These are phyloP conservation scores for Dreissena polymorpha DNA, from an alignment of 1,140 invertebrate genomes.

Conservation along the genomic window DNA sequence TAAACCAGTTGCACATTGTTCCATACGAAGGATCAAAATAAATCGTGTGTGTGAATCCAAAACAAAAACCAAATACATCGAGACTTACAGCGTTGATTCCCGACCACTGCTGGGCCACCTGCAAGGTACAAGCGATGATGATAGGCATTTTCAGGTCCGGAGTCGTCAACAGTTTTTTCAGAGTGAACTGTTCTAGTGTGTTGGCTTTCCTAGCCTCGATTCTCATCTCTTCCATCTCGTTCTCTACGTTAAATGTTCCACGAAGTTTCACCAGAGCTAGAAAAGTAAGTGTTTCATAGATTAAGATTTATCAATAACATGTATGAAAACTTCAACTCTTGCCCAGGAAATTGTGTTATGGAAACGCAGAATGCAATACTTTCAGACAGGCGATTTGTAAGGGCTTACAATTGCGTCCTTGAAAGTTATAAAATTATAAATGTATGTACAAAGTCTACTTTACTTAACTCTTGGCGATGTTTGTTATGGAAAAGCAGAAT, in stretches of 20 bases:
- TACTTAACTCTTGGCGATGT: too few species aligned
- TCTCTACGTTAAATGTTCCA: slow-evolving; percentile 65
- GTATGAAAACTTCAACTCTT: too few species aligned
- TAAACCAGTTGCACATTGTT: too few species aligned
- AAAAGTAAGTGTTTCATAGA: slow-evolving; percentile 14
- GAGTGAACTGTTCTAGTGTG: slow-evolving; percentile 64
- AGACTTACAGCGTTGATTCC: slow-evolving; percentile 78
- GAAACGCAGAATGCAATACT: too few species aligned
- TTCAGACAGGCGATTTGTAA: too few species aligned
- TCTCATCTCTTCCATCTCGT: slow-evolving; percentile 77
- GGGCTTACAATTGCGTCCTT: too few species aligned
- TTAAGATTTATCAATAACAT: background rate
- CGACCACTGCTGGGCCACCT: slow-evolving; percentile 77
- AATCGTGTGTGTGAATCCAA: background rate
- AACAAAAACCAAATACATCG: background rate
- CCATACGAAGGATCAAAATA: background rate
- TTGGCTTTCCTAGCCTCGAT: slow-evolving; percentile 64
- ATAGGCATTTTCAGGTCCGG: slow-evolving; percentile 72
- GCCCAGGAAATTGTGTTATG: too few species aligned
- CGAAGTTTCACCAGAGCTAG: slow-evolving; percentile 70
- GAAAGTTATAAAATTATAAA: too few species aligned
- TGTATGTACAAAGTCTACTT: too few species aligned
- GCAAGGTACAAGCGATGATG: slow-evolving; percentile 72
- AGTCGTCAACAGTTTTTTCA: slow-evolving; percentile 72
- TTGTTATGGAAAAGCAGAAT: too few species aligned